Base-by-base conservation (phyloP, 1,140 invertebrate genomes). In the Aradophagus sp. region DNA sequence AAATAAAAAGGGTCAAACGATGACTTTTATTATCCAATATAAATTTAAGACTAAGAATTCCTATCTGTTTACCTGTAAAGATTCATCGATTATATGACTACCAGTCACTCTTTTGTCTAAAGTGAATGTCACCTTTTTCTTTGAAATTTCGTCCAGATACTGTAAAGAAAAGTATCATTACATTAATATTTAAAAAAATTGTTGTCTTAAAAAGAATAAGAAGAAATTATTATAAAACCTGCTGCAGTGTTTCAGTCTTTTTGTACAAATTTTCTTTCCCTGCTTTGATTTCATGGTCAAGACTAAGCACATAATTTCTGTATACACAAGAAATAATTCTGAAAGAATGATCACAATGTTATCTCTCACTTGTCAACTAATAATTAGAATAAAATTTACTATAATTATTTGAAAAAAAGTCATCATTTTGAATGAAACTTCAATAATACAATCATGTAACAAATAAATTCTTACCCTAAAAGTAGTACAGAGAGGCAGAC, bases 51-150 rank as follows among this genome's bases (percentile, higher is more conserved):
- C n/a, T n/a, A n/a, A n/a, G n/a, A n/a, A 36, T 20, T 47, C 1
- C 12, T 13, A 34, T 19, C 34, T 36, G 74, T 75, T 75, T 78
- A 85, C 83, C 80, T 91, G 90, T 48, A 93, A 79, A 58, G 88
- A 89, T 77, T 92, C 90, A 85, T 93, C 91, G 70, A 93, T 92
- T 16, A 90, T 85, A 71, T 86, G 87, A 52, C 90, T 90, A 50
- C 91, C 91, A 13, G 90, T 91, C 56, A 92, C 82, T 77, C 88
- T 82, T 74, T 75, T 84, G 68, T 89, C 88, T 69, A 83, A 75
- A 61, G 86, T 87, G 52, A 83, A 82, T 58, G 73, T 83, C 62
- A 80, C 75, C 73, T 80, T 85, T 47, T 42, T 45, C 44, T 63
- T 70, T 6, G 72, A 70, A 59, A 74, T 61, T 47, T 81, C 66